phyloP scores from a whole-genome alignment of 2,888 invertebrate genomes.

The Diaperis boleti region DNA sequence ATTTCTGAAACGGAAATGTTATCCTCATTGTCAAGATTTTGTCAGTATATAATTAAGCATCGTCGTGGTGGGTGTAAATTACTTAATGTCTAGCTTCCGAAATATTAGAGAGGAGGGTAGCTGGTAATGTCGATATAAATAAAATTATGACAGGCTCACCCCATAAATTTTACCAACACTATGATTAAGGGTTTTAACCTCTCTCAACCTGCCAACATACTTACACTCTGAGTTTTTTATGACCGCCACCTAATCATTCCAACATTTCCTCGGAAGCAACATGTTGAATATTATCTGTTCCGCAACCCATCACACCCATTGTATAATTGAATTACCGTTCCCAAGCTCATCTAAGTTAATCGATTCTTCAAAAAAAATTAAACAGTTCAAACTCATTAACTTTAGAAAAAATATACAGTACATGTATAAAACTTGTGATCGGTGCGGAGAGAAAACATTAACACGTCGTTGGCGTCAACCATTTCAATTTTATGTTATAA shows the following conservation, averaged over 20 bases:
- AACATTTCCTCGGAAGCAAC: slow-evolving; percentile 47
- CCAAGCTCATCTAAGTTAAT: slow-evolving; percentile 31
- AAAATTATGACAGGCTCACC: slow-evolving; percentile 56
- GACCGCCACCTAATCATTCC: slow-evolving; percentile 46
- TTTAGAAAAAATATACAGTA: slow-evolving; percentile 32
- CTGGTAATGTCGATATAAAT: slow-evolving; percentile 55
- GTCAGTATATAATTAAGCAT: slow-evolving; percentile 1
- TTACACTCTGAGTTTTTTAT: slow-evolving; percentile 46
- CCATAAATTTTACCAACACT: slow-evolving; percentile 57
- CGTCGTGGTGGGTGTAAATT: slow-evolving; percentile 39
- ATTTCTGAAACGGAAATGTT: neutral
- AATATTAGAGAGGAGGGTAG: slow-evolving; percentile 50
- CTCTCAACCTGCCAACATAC: slow-evolving; percentile 52
- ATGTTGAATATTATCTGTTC: slow-evolving; percentile 49
- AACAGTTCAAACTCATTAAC: slow-evolving; percentile 28
- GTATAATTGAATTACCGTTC: slow-evolving; percentile 35
- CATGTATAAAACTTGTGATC: slow-evolving; percentile 26
- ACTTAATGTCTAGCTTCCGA: slow-evolving; percentile 50
- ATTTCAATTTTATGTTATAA: slow-evolving; percentile 31
- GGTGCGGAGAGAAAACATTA: slow-evolving; percentile 36
- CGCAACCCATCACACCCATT: slow-evolving; percentile 25
- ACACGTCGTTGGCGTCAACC: slow-evolving; percentile 32
- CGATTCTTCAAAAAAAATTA: slow-evolving; percentile 25
- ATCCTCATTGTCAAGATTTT: neutral
- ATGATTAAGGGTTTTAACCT: slow-evolving; percentile 56